A percentile compares a stretch with the other conserved stretches of the same genome.
phyloP scores from a whole-genome alignment of 2,113 vertebrate genomes.

The Lycocorax pyrrhopterus region DNA sequence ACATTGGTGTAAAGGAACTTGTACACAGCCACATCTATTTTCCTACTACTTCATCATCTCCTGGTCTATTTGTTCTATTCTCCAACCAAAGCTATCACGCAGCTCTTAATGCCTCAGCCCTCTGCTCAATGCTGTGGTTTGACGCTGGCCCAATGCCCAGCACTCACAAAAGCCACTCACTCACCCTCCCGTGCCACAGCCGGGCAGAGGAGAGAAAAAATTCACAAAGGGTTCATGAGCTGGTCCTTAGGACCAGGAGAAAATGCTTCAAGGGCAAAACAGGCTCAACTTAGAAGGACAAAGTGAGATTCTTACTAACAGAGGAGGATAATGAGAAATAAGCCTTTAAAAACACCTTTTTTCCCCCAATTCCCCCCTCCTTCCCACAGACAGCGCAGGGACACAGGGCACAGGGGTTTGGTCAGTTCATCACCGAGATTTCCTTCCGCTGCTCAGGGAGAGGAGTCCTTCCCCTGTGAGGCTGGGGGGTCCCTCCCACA shows the following conservation, averaged over 20 bases:
- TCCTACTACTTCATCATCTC: not conserved
- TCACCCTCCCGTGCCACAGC: not conserved
- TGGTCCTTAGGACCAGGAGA: not conserved
- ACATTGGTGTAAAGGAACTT: accelerated
- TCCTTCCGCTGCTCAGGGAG: not conserved
- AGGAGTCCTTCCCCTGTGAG: not conserved
- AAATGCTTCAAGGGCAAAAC: not conserved
- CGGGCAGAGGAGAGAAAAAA: not conserved
- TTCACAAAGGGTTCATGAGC: not conserved
- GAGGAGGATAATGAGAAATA: not conserved
- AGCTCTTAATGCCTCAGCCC: not conserved
- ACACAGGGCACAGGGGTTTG: not conserved
- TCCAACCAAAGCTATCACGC: not conserved
- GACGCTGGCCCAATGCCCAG: not conserved
- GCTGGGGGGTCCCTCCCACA: too few species aligned
- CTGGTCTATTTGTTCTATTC: not conserved
- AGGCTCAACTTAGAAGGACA: not conserved
- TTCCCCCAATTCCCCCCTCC: not conserved
- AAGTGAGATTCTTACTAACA: not conserved
- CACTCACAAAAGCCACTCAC: not conserved
- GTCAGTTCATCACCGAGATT: not conserved
- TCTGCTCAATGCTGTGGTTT: not conserved
- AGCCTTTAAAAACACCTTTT: not conserved
- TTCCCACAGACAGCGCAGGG: not conserved
- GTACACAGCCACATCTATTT: not conserved